Conservation (phyloP, 2,888 invertebrate genomes). For the Diogma glabrata region DNA sequence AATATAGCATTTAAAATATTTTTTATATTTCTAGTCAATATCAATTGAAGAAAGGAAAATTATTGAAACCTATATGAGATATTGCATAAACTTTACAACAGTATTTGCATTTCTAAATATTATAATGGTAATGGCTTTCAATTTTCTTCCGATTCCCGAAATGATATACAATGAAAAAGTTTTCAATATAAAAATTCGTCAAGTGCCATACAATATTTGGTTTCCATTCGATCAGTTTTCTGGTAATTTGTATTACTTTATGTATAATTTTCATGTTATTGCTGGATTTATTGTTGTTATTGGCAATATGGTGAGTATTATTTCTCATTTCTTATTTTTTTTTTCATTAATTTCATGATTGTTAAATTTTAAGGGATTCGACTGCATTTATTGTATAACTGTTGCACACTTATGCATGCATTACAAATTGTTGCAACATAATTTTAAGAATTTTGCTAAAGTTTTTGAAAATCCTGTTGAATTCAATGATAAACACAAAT, state of each 20-base stretch:
- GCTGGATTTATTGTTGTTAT: slow-evolving; percentile 5
- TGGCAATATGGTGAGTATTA: background rate
- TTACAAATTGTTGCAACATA: slow-evolving; percentile 1
- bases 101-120: background rate
- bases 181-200: background rate
- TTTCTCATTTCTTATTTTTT: background rate
- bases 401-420: slow-evolving; percentile 7
- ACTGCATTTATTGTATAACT: background rate
- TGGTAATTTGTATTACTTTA: background rate
- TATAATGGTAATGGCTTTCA: slow-evolving; percentile 2
- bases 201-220: background rate
- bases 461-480: background rate
- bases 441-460: background rate
- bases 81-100: background rate
- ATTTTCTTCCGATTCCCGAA: slow-evolving; percentile 7
- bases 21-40: no score
- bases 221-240: slow-evolving; percentile 5
- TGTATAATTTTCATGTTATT: background rate
- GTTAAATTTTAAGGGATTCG: background rate
- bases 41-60: background rate
- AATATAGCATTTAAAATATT: no score
- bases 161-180: background rate
- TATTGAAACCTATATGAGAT: background rate
- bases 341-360: background rate
- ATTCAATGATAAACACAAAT: no score